phyloP scores from a whole-genome alignment of 2,888 invertebrate species.

The Xylocampa areola region DNA sequence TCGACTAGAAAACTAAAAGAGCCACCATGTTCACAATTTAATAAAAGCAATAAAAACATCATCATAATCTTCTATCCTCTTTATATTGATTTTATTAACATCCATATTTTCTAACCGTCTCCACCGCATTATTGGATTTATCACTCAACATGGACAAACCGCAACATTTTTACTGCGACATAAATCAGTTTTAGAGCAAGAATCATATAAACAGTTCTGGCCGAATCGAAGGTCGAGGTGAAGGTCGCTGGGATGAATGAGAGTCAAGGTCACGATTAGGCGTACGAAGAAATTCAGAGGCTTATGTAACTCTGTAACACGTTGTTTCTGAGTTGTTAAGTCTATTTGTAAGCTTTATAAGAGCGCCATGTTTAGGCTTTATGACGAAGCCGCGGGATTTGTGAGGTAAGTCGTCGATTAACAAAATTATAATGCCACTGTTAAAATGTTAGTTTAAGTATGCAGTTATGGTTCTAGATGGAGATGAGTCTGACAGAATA shows the following conservation, averaged over 20 bases:
- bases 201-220: constrained; percentile 25
- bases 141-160: constrained; percentile 23
- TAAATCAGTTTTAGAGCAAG: constrained; percentile 43
- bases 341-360: constrained; percentile 40
- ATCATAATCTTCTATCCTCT: constrained; percentile 8
- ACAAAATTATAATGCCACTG: no score
- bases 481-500: no score
- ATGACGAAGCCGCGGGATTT: constrained; percentile 1
- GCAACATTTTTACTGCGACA: constrained; percentile 37
- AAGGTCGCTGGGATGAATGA: constrained; percentile 26
- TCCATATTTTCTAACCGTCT: constrained; percentile 8
- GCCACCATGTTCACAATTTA: background rate
- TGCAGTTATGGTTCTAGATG: no score
- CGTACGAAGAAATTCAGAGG: constrained; percentile 33
- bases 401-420: no score
- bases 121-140: constrained; percentile 27
- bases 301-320: constrained; percentile 32
- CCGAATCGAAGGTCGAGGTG: constrained; percentile 35
- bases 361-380: constrained; percentile 21
- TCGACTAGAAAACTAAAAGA: constrained; percentile 16
- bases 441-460: no score
- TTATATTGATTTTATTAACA: constrained; percentile 6
- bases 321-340: constrained; percentile 35
- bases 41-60: constrained; percentile 11
- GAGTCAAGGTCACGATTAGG: constrained; percentile 47